A percentile compares a stretch with the other conserved stretches of the same genome.
Evolutionary conservation across 2,888 invertebrate genomes (phyloP).

Genomic region (Aleiodes leptofemur): DNA sequence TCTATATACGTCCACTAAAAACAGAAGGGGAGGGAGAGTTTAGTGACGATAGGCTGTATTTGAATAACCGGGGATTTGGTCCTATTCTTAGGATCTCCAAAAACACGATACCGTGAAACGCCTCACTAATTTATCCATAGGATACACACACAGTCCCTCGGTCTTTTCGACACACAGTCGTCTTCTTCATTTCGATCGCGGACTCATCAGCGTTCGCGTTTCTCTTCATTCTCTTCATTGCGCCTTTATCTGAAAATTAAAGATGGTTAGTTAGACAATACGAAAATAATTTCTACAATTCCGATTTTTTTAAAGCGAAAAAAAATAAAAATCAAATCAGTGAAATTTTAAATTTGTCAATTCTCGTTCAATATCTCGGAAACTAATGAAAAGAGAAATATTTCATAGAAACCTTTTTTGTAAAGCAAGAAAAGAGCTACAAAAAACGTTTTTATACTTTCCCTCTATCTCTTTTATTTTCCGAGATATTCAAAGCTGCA

Average conservation of each 20-base stretch:
- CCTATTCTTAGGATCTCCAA: conserved; percentile 64
- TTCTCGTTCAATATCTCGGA: not conserved
- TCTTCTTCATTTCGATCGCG: conserved; percentile 36
- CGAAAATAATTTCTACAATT: too few species aligned
- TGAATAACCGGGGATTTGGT: conserved; percentile 51
- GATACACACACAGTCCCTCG: not conserved
- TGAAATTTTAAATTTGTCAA: not conserved
- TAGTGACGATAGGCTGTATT: conserved; percentile 38
- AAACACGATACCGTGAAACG: conserved; percentile 56
- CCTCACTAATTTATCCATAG: conserved; percentile 64
- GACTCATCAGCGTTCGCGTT: conserved; percentile 45
- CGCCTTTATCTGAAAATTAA: conserved; percentile 6
- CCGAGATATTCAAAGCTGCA: too few species aligned
- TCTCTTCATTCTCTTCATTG: conserved; percentile 20
- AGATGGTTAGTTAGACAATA: conserved; percentile 38
- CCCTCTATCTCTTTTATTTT: not conserved
- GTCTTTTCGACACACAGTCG: conserved; percentile 16
- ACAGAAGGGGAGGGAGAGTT: conserved; percentile 34
- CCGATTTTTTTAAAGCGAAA: too few species aligned
- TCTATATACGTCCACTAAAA: conserved; percentile 56
- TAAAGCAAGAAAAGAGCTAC: not conserved
- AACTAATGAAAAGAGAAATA: not conserved
- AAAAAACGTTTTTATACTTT: not conserved
- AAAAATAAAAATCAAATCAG: too few species aligned
- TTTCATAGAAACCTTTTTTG: not conserved